Conservation (phyloP, 2,888 invertebrate genomes). For the Melinopterus prodromus region DNA sequence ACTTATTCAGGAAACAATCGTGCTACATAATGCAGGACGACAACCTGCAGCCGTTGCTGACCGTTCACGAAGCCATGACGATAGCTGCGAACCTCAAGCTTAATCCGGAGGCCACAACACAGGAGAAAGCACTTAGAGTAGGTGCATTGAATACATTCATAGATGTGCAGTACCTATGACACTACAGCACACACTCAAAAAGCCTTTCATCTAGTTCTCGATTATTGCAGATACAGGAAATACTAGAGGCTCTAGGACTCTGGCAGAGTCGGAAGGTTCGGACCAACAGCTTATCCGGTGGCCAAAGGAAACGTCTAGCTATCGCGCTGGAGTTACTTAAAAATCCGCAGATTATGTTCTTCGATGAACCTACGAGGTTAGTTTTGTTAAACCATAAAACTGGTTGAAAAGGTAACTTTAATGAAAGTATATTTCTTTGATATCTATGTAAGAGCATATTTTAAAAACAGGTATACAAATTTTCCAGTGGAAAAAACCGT, state of each 20-base stretch:
- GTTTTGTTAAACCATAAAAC: neutral
- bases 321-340: constrained; percentile 91
- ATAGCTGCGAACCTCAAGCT: constrained; percentile 90
- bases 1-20: constrained; percentile 75
- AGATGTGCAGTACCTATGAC: neutral
- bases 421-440: neutral
- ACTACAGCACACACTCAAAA: constrained; percentile 14
- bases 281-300: constrained; percentile 82
- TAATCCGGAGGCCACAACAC: constrained; percentile 67
- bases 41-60: constrained; percentile 81
- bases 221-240: constrained; percentile 76
- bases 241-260: constrained; percentile 80
- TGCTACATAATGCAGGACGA: constrained; percentile 94
- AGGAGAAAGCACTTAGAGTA: constrained; percentile 75
- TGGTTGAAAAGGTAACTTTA: too few species aligned
- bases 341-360: constrained; percentile 91
- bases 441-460: too few species aligned
- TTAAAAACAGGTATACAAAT: too few species aligned
- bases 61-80: constrained; percentile 85
- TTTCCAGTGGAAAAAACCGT: too few species aligned
- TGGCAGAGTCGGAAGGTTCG: constrained; percentile 71
- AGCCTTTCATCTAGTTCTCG: constrained; percentile 26
- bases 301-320: constrained; percentile 88
- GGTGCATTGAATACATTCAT: constrained; percentile 19
- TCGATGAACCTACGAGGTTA: constrained; percentile 95